phyloP scores from a whole-genome alignment of 2,888 invertebrate genomes.

The Xestia sexstrigata region DNA sequence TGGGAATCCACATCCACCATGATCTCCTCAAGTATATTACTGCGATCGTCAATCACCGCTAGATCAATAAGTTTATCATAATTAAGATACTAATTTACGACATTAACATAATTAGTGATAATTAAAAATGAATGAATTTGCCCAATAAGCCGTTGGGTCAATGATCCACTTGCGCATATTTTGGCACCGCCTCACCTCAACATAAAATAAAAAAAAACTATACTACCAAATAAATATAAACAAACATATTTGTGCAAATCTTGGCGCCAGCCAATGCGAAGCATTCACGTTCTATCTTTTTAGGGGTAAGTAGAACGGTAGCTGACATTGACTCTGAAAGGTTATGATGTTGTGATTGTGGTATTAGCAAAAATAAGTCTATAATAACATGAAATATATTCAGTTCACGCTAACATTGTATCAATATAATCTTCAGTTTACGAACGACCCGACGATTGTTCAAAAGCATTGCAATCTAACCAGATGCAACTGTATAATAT shows the following conservation, averaged over 20 bases:
- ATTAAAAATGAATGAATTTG: conserved; percentile 6
- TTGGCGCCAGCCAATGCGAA: not conserved
- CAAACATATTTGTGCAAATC: not conserved
- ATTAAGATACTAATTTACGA: not conserved
- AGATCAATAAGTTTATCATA: not conserved
- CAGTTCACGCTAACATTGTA: not conserved
- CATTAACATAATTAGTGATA: not conserved
- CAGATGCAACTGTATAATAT: no score
- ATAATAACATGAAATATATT: not conserved
- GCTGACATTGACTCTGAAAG: conserved; percentile 15
- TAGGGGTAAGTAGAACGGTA: conserved; percentile 15
- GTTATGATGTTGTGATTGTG: not conserved
- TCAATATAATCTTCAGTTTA: not conserved
- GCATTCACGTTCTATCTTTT: not conserved
- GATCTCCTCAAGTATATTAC: not conserved
- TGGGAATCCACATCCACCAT: not conserved
- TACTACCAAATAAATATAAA: not conserved
- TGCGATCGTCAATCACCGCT: not conserved
- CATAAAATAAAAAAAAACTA: not conserved
- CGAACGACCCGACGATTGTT: not conserved
- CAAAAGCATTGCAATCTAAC: not conserved
- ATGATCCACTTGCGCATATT: conserved; percentile 10
- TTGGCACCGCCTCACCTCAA: not conserved
- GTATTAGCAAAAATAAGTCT: not conserved
- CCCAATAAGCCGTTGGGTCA: no score